Percentiles rank a stretch among this genome's conserved stretches.
Conservation (phyloP, 2,113 vertebrate species). For the Otocyon megalotis region DNA sequence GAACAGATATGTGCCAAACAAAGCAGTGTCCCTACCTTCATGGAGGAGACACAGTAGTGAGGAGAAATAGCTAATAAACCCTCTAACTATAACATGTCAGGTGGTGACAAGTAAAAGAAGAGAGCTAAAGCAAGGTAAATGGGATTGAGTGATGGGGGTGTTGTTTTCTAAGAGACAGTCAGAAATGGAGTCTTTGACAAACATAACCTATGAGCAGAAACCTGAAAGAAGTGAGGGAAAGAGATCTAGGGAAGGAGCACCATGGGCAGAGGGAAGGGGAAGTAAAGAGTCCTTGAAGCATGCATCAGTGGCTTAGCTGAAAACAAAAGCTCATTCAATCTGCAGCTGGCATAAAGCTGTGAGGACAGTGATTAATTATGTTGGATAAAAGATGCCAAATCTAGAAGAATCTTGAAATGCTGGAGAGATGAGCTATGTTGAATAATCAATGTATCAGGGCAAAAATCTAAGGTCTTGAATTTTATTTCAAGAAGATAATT, state of each 20-base stretch:
- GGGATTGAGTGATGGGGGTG: background rate
- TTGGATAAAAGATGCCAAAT: background rate
- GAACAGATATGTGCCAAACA: background rate
- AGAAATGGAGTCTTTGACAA: background rate
- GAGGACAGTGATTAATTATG: background rate
- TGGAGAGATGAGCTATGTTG: background rate
- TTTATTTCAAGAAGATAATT: background rate
- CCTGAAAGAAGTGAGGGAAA: background rate
- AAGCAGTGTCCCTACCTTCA: background rate
- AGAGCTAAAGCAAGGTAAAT: background rate
- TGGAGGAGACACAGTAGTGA: background rate
- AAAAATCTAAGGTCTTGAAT: background rate
- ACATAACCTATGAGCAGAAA: background rate
- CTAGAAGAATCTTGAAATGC: constrained; percentile 4
- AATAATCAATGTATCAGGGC: background rate
- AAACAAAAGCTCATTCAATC: background rate
- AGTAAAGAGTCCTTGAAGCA: background rate
- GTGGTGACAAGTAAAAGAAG: background rate
- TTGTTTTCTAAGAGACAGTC: background rate
- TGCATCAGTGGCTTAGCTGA: background rate
- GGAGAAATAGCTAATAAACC: background rate
- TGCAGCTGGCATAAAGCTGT: background rate
- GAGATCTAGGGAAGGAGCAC: background rate
- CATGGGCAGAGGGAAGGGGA: background rate
- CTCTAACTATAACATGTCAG: background rate